Conservation (phyloP, 2,113 vertebrate genomes). For the Machaerirhynchus nigripectus region DNA sequence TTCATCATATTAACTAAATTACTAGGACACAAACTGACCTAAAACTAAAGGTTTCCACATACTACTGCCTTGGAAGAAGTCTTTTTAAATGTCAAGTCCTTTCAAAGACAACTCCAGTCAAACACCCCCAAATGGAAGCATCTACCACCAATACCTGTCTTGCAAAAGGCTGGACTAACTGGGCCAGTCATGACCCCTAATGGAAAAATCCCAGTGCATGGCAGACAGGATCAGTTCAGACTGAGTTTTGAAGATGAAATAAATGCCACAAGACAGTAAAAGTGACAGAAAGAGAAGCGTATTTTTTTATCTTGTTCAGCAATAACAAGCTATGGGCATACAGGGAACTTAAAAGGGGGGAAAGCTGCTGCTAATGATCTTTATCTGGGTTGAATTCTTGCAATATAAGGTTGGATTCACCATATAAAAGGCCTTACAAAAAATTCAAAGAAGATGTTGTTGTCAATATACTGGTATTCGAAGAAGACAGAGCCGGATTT, state of each 20-base stretch:
- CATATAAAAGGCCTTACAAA: slow-evolving; percentile 85
- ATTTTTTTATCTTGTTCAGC: neutral
- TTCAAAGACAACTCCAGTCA: neutral
- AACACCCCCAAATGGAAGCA: neutral
- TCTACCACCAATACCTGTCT: neutral
- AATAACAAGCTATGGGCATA: neutral
- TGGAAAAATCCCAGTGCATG: neutral
- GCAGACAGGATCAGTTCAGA: neutral
- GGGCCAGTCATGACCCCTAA: neutral
- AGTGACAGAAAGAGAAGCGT: neutral
- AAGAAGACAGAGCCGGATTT: slow-evolving; percentile 91
- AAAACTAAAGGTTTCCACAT: neutral
- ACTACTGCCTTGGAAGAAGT: neutral
- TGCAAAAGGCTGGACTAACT: neutral
- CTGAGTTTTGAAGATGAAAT: neutral
- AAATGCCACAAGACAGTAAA: neutral
- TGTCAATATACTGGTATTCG: slow-evolving; percentile 96
- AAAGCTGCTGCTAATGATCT: neutral
- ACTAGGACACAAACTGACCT: neutral
- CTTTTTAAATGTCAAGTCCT: neutral
- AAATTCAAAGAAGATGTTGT: slow-evolving; percentile 96
- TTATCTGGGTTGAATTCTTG: neutral
- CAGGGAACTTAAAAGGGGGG: neutral
- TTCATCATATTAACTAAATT: neutral
- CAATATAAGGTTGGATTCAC: neutral